Evolutionary conservation across 1,140 invertebrate species (phyloP).

Genomic region (Limonius californicus): DNA sequence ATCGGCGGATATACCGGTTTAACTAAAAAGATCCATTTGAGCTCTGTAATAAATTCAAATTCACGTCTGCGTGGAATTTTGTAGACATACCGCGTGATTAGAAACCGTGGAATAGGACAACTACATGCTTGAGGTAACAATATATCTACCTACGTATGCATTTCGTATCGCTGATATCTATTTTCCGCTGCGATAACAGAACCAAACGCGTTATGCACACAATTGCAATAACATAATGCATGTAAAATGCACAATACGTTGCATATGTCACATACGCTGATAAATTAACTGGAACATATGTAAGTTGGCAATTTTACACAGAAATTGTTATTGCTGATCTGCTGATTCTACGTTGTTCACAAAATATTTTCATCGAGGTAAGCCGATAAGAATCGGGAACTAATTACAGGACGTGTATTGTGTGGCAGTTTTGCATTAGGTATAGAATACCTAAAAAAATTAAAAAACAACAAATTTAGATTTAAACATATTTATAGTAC

Average conservation of each 20-base stretch:
- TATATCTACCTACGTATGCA: neutral
- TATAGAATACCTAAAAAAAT: too few species aligned
- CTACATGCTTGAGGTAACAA: neutral
- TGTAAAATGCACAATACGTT: slow-evolving; percentile 8
- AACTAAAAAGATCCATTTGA: too few species aligned
- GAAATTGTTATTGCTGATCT: neutral
- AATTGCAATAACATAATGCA: slow-evolving; percentile 12
- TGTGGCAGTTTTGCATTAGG: too few species aligned
- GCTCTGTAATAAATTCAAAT: too few species aligned
- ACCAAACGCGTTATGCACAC: slow-evolving; percentile 7
- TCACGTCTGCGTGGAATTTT: too few species aligned
- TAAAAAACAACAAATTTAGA: too few species aligned
- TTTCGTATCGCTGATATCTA: slow-evolving; percentile 8
- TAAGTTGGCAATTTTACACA: neutral
- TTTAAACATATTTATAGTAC: too few species aligned
- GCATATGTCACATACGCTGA: slow-evolving; percentile 3
- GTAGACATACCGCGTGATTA: neutral
- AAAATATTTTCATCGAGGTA: too few species aligned
- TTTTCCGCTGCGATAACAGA: slow-evolving; percentile 10
- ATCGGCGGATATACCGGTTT: too few species aligned
- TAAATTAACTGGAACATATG: neutral
- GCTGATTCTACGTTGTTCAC: too few species aligned
- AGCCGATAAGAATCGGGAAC: too few species aligned
- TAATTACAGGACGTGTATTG: too few species aligned
- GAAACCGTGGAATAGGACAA: neutral